Evolutionary conservation across 2,888 invertebrate species (phyloP).

Genomic region (Plagodis pulveraria): DNA sequence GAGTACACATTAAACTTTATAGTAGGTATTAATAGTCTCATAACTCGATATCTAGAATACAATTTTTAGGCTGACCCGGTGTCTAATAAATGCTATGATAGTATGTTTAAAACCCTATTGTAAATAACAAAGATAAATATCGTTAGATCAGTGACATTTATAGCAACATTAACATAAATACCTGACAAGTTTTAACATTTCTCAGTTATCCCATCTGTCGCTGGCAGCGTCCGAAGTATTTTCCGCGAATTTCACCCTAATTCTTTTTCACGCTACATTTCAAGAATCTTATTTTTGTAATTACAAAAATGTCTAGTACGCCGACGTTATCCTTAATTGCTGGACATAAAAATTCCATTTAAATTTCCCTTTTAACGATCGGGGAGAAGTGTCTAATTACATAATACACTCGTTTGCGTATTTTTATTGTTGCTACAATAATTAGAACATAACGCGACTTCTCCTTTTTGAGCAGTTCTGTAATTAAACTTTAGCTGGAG

Average conservation of each 20-base stretch:
- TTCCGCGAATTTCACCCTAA: conserved; percentile 76
- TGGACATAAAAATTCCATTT: conserved; percentile 86
- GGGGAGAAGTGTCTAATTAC: conserved; percentile 84
- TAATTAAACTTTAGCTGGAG: conserved; percentile 79
- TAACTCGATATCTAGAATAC: conserved; percentile 21
- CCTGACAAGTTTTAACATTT: conserved; percentile 57
- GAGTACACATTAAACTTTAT: conserved; percentile 24
- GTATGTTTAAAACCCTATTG: neutral
- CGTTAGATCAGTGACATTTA: conserved; percentile 28
- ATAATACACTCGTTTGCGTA: conserved; percentile 85
- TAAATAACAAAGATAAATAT: conserved; percentile 1
- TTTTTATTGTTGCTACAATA: conserved; percentile 84
- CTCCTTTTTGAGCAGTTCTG: conserved; percentile 70
- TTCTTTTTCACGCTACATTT: conserved; percentile 85
- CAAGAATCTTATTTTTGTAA: conserved; percentile 85
- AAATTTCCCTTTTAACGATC: conserved; percentile 86
- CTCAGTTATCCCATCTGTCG: conserved; percentile 70
- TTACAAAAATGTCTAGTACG: conserved; percentile 85
- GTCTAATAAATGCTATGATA: conserved; percentile 6
- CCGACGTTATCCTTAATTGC: conserved; percentile 85
- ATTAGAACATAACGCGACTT: conserved; percentile 83
- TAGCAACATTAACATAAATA: conserved; percentile 47
- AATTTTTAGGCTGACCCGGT: conserved; percentile 7
- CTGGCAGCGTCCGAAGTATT: conserved; percentile 66
- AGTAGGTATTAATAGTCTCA: conserved; percentile 20